These are phyloP conservation scores for Pharmacophagus antenor DNA, from an alignment of 2,888 invertebrate genomes.

Conservation along the genomic window DNA sequence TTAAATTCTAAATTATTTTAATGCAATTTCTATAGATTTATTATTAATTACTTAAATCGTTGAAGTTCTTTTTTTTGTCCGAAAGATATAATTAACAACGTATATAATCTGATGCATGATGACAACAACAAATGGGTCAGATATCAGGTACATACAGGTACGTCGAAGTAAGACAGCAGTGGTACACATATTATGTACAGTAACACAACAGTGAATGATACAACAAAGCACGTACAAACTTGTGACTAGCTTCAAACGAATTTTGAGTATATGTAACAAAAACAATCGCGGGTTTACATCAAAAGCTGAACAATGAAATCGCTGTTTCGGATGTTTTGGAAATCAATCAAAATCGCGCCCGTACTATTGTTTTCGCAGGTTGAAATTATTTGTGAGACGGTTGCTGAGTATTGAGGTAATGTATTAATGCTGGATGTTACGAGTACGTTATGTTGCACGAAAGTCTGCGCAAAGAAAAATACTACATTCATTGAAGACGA, in stretches of 20 bases:
- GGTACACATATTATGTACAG: conserved; percentile 13
- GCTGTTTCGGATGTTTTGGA: not conserved
- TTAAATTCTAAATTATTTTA: not conserved
- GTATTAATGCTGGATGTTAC: too few species aligned
- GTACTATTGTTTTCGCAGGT: not conserved
- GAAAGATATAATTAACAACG: not conserved
- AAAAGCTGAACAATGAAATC: conserved; percentile 25
- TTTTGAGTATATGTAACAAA: conserved; percentile 4
- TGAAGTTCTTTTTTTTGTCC: not conserved
- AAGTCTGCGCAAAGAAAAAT: not conserved
- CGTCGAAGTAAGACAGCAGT: conserved; percentile 11
- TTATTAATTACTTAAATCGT: too few species aligned
- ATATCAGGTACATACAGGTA: too few species aligned
- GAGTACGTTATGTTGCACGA: too few species aligned
- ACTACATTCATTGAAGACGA: not conserved
- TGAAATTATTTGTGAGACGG: not conserved
- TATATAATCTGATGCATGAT: conserved; percentile 3
- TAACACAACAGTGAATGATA: conserved; percentile 12
- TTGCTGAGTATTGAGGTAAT: not conserved
- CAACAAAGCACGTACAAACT: conserved; percentile 18
- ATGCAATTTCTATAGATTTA: too few species aligned
- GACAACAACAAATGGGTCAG: conserved; percentile 1
- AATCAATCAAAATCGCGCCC: not conserved
- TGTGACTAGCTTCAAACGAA: conserved; percentile 8
- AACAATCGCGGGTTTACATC: conserved; percentile 16